phyloP scores from a whole-genome alignment of 2,888 invertebrate genomes.

The Caradrina clavipalpis region DNA sequence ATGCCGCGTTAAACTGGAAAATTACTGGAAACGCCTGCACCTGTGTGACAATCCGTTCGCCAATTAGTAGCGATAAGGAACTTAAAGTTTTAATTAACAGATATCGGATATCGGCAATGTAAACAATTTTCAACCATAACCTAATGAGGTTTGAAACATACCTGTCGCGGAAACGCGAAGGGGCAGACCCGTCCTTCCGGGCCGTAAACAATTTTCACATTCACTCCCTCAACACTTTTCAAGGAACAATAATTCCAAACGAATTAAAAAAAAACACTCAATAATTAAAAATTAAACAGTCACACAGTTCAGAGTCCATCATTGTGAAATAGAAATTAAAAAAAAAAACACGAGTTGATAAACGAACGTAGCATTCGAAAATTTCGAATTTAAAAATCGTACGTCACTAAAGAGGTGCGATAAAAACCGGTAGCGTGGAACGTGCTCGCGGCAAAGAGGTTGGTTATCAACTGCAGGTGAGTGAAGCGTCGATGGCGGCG shows the following conservation, averaged over 20 bases:
- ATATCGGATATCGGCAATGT: conserved; percentile 15
- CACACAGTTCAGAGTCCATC: conserved; percentile 59
- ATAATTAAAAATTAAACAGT: conserved; percentile 56
- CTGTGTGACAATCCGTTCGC: conserved; percentile 23
- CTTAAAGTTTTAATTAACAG: conserved; percentile 35
- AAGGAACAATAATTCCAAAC: conserved; percentile 54
- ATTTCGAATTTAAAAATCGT: conserved; percentile 44
- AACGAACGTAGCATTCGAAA: conserved; percentile 49
- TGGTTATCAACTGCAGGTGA: conserved; percentile 83
- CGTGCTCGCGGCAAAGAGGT: conserved; percentile 80
- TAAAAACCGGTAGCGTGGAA: conserved; percentile 66
- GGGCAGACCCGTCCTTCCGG: conserved; percentile 82
- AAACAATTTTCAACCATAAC: conserved; percentile 58
- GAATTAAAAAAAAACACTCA: conserved; percentile 50
- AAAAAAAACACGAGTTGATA: conserved; percentile 46
- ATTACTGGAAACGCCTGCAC: conserved; percentile 37
- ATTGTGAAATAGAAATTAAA: conserved; percentile 39
- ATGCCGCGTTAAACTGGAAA: conserved; percentile 32
- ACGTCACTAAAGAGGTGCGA: conserved; percentile 60
- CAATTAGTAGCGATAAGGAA: conserved; percentile 25
- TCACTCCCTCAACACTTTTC: conserved; percentile 70
- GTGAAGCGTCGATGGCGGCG: conserved; percentile 68
- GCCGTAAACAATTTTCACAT: conserved; percentile 81
- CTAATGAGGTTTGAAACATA: conserved; percentile 60
- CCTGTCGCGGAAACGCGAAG: conserved; percentile 81